phyloP scores from a whole-genome alignment of 2,113 vertebrate species.

The Pardalotus punctatus region DNA sequence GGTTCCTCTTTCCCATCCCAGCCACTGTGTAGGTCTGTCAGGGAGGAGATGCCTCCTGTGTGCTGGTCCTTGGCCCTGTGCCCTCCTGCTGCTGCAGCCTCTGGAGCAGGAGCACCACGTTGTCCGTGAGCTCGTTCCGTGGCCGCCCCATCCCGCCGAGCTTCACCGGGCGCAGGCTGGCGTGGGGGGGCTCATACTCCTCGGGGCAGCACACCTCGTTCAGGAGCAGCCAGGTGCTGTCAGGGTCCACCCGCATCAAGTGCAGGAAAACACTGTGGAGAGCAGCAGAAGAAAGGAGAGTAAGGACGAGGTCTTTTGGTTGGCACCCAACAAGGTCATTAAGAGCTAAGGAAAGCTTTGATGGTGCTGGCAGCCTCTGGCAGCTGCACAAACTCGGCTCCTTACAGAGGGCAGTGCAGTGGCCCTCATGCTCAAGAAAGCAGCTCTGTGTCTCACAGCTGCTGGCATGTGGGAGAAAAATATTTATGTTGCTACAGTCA shows the following conservation, averaged over 20 bases:
- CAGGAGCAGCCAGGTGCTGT: constrained; percentile 86
- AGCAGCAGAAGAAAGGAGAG: neutral
- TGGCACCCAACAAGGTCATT: neutral
- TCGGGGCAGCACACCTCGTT: constrained; percentile 76
- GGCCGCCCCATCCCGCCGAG: constrained; percentile 62
- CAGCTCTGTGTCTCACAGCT: neutral
- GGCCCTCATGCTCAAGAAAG: neutral
- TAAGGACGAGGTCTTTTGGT: neutral
- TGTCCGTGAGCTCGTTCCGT: constrained; percentile 76
- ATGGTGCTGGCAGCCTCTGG: neutral
- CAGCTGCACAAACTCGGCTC: neutral
- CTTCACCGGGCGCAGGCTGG: constrained; percentile 71
- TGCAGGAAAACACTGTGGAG: constrained; percentile 83
- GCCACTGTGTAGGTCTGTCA: neutral
- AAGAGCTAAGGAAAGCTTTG: neutral
- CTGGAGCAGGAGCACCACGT: constrained; percentile 79
- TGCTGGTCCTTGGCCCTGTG: accelerated
- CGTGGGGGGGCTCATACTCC: constrained; percentile 71
- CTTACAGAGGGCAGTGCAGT: neutral
- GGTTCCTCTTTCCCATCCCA: neutral
- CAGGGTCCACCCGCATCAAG: constrained; percentile 83
- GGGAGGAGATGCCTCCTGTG: neutral
- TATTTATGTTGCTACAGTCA: neutral
- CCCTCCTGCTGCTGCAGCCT: constrained; percentile 53
- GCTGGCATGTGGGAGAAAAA: neutral